These are phyloP conservation scores for Drosophila setosimentum DNA, from an alignment of 2,888 invertebrate species.

Conservation along the genomic window DNA sequence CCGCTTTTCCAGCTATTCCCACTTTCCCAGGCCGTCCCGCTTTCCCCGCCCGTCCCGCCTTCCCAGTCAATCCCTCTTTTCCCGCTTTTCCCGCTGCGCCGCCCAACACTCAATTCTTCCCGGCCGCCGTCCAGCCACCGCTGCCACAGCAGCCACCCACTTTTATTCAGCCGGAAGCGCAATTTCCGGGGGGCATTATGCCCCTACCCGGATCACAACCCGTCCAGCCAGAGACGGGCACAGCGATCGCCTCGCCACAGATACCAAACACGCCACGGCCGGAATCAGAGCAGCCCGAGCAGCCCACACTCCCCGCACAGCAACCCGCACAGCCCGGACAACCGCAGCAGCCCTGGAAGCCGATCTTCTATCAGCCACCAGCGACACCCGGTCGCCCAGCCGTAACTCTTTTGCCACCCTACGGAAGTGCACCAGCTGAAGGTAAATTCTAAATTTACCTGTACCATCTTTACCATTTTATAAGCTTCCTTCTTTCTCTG, in stretches of 20 bases:
- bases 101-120: slow-evolving; percentile 65
- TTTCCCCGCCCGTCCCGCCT: slow-evolving; percentile 34
- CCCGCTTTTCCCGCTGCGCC: slow-evolving; percentile 28
- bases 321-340: slow-evolving; percentile 37
- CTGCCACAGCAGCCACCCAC: slow-evolving; percentile 77
- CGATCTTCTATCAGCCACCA: slow-evolving; percentile 71
- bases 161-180: slow-evolving; percentile 72
- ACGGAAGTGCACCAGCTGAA: slow-evolving; percentile 73
- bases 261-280: slow-evolving; percentile 66
- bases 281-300: slow-evolving; percentile 63
- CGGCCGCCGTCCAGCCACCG: slow-evolving; percentile 75
- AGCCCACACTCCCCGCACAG: slow-evolving; percentile 30
- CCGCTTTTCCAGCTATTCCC: background rate
- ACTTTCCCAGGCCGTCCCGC: background rate
- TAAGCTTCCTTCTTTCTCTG: background rate
- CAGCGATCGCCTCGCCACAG: slow-evolving; percentile 82
- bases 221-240: slow-evolving; percentile 73
- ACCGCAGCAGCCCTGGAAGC: slow-evolving; percentile 77
- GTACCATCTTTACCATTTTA: background rate
- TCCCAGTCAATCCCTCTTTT: slow-evolving; percentile 24
- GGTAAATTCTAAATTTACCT: slow-evolving; percentile 55
- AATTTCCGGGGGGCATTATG: slow-evolving; percentile 74
- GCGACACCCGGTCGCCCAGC: slow-evolving; percentile 74
- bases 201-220: slow-evolving; percentile 70
- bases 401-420: slow-evolving; percentile 81